phyloP scores from a whole-genome alignment of 2,888 invertebrate species.

The Cephus nigrinus region DNA sequence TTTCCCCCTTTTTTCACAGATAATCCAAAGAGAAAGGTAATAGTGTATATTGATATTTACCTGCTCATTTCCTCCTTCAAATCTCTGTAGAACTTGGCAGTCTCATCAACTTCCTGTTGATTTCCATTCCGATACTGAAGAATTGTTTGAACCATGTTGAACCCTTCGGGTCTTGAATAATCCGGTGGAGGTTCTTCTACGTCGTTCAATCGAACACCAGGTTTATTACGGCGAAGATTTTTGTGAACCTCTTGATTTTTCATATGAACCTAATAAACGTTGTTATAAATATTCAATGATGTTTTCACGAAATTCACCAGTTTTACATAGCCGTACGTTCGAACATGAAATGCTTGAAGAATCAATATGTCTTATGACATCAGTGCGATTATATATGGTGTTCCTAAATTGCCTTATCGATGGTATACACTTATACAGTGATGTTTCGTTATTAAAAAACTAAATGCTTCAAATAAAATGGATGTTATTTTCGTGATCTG shows the following conservation, averaged over 20 bases:
- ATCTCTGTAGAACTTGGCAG: conserved; percentile 58
- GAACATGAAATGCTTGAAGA: not conserved
- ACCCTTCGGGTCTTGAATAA: conserved; percentile 74
- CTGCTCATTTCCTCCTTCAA: conserved; percentile 67
- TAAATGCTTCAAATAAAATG: not conserved
- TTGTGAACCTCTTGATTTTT: conserved; percentile 77
- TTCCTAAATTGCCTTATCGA: too few species aligned
- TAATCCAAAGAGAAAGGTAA: not conserved
- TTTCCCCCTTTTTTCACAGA: conserved; percentile 20
- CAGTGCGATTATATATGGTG: not conserved
- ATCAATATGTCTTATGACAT: not conserved
- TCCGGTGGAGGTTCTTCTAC: conserved; percentile 70
- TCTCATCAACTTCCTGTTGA: conserved; percentile 57
- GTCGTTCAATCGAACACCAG: conserved; percentile 70
- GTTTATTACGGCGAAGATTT: conserved; percentile 74
- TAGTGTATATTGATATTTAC: conserved; percentile 50
- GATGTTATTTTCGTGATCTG: not conserved
- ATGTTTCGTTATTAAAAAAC: too few species aligned
- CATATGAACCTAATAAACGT: conserved; percentile 71
- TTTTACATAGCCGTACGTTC: too few species aligned
- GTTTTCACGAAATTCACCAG: too few species aligned
- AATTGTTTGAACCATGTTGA: conserved; percentile 71
- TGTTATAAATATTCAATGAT: not conserved
- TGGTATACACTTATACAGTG: too few species aligned
- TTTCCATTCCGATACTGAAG: conserved; percentile 58